Percentiles rank a stretch among this genome's conserved stretches.
Evolutionary conservation across 2,113 vertebrate genomes (phyloP).

Genomic region (Plotosus lineatus): DNA sequence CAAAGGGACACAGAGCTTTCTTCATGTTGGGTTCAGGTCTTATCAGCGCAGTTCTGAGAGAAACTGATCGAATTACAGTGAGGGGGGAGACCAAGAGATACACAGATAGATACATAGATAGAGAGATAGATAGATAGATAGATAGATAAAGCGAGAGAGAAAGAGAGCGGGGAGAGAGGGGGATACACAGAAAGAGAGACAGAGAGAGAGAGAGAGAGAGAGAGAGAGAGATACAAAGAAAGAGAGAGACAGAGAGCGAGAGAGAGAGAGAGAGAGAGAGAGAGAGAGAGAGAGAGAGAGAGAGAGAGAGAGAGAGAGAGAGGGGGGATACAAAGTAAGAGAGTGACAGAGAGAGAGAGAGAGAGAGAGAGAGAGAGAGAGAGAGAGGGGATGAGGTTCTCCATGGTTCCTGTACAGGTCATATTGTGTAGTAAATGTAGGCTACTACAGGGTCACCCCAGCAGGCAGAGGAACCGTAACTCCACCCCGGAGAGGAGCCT

Average conservation of each 20-base stretch:
- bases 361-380: constrained; percentile 1
- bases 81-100: too few relatives aligned
- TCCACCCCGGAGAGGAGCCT: not conserved
- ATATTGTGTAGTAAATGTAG: not conserved
- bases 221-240: too few relatives aligned
- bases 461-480: not conserved
- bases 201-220: too few relatives aligned
- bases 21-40: not conserved
- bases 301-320: not conserved
- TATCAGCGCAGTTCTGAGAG: not conserved
- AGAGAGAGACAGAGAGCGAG: too few relatives aligned
- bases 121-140: not conserved
- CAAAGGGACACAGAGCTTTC: not conserved
- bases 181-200: too few relatives aligned
- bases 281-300: too few relatives aligned
- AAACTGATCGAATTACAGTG: not conserved
- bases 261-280: not conserved
- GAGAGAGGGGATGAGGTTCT: not conserved
- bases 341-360: not conserved
- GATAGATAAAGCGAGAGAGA: too few relatives aligned
- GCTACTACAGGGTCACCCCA: not conserved
- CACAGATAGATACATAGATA: too few relatives aligned
- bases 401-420: not conserved
- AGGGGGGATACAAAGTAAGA: not conserved
- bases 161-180: too few relatives aligned